These are phyloP conservation scores for Pherbina coryleti DNA, from an alignment of 2,888 invertebrate genomes.

Conservation along the genomic window DNA sequence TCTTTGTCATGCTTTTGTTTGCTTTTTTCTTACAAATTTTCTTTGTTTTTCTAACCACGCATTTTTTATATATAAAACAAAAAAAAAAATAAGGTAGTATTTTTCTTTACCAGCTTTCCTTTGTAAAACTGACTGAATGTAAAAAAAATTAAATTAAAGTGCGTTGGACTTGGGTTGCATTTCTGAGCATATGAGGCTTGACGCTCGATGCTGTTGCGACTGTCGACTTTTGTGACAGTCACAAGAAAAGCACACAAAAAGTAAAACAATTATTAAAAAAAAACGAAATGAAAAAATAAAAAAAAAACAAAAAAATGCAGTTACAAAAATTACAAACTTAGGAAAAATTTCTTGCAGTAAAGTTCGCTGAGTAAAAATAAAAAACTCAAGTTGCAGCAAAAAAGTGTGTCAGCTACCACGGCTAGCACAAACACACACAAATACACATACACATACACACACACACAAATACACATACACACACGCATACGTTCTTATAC, in stretches of 20 bases:
- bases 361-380: not conserved
- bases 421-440: not conserved
- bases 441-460: too few relatives aligned
- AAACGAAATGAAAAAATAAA: not conserved
- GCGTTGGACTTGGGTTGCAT: conserved; percentile 9
- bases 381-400: not conserved
- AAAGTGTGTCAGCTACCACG: conserved; percentile 18
- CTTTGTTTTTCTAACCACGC: not conserved
- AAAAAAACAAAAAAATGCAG: not conserved
- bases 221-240: not conserved
- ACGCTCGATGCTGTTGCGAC: not conserved
- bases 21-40: not conserved
- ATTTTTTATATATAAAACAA: not conserved
- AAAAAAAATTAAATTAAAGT: not conserved
- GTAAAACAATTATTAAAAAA: not conserved
- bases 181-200: not conserved
- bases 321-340: not conserved
- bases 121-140: not conserved
- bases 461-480: too few relatives aligned
- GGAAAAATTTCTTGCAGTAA: not conserved
- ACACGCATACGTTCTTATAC: too few relatives aligned
- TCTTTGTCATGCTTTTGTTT: not conserved
- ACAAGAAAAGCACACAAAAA: not conserved
- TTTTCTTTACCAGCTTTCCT: too few relatives aligned
- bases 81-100: not conserved